phyloP scores from a whole-genome alignment of 2,797 vertebrate genomes.

The Gambusia yucatana region DNA sequence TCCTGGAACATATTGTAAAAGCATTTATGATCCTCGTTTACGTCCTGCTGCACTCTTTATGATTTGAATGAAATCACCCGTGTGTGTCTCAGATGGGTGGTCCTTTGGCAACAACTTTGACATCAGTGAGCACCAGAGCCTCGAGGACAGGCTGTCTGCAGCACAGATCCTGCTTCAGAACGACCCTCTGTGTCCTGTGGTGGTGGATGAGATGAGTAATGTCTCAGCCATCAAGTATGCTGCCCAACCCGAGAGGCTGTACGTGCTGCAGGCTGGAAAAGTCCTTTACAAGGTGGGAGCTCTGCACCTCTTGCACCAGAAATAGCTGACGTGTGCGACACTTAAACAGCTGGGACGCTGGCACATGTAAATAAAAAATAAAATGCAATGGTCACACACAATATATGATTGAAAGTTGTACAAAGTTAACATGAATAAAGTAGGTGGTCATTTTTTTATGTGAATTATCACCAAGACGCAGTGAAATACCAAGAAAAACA shows the following conservation, averaged over 20 bases:
- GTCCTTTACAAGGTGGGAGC: conserved; percentile 88
- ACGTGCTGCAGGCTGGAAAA: conserved; percentile 86
- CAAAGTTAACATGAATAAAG: not conserved
- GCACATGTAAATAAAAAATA: not conserved
- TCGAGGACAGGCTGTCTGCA: conserved; percentile 86
- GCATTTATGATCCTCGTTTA: no score
- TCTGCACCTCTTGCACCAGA: not conserved
- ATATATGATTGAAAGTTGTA: not conserved
- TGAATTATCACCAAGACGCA: not conserved
- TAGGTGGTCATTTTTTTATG: not conserved
- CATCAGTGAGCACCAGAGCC: conserved; percentile 86
- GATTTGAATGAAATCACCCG: not conserved
- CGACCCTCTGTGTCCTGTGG: conserved; percentile 84
- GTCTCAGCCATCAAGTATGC: conserved; percentile 84
- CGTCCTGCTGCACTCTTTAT: not conserved
- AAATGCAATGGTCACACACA: not conserved
- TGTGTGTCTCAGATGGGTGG: conserved; percentile 86
- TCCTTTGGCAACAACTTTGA: conserved; percentile 90
- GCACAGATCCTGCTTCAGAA: conserved; percentile 85
- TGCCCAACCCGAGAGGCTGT: conserved; percentile 91
- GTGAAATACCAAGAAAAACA: not conserved
- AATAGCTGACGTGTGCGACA: not conserved
- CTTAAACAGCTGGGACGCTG: not conserved
- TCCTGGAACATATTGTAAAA: not conserved
- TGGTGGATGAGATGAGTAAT: conserved; percentile 90